Percentiles rank a stretch among this genome's conserved stretches.
phyloP scores from a whole-genome alignment of 2,113 vertebrate species.

The Xenopus laevis region DNA sequence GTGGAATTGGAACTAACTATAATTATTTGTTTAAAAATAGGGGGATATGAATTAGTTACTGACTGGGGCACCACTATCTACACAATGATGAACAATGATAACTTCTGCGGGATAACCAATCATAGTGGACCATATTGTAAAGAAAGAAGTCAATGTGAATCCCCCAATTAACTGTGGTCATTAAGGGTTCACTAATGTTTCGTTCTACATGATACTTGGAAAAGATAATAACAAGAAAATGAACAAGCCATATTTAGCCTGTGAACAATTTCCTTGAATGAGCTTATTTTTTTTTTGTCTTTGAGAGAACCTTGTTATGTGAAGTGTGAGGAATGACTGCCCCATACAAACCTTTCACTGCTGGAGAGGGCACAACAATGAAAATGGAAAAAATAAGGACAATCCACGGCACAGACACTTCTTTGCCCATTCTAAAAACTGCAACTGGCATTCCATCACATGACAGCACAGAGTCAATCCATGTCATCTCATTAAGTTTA shows the following conservation, averaged over 20 bases:
- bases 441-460: background rate
- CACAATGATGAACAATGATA: too few species aligned
- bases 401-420: background rate
- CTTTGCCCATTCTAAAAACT: background rate
- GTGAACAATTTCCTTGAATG: background rate
- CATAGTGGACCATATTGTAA: too few species aligned
- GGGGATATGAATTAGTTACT: too few species aligned
- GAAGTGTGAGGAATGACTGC: background rate
- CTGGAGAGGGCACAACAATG: background rate
- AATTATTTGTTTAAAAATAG: too few species aligned
- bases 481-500: constrained; percentile 11
- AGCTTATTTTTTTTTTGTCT: background rate
- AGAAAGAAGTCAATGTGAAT: too few species aligned
- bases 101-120: too few species aligned
- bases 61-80: too few species aligned
- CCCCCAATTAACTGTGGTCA: too few species aligned
- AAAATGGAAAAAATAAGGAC: background rate
- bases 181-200: too few species aligned
- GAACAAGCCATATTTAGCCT: background rate
- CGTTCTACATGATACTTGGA: too few species aligned
- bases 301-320: background rate
- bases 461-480: constrained; percentile 7
- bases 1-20: too few species aligned
- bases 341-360: background rate
- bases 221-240: too few species aligned